phyloP scores from a whole-genome alignment of 2,888 invertebrate genomes.

The Oscheius sp. region DNA sequence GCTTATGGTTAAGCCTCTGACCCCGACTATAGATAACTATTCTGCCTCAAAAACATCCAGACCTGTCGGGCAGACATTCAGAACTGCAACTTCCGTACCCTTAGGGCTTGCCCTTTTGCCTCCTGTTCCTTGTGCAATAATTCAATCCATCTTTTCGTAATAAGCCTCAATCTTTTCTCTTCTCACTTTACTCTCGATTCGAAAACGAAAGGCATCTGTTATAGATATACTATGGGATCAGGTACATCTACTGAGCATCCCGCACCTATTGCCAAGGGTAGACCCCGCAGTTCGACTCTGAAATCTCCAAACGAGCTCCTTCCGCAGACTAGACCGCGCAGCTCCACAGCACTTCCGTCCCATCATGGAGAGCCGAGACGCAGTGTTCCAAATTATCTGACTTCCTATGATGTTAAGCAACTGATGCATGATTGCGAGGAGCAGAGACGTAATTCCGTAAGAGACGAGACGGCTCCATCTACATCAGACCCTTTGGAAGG shows the following conservation, averaged over 20 bases:
- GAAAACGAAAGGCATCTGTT: not conserved
- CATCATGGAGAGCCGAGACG: conserved; percentile 27
- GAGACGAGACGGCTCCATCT: conserved; percentile 9
- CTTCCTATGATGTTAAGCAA: conserved; percentile 54
- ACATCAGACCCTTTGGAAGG: conserved; percentile 25
- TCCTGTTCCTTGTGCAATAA: not conserved
- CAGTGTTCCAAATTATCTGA: conserved; percentile 43
- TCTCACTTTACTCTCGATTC: not conserved
- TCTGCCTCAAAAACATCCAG: not conserved
- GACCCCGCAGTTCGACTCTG: not conserved
- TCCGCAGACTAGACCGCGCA: conserved; percentile 7
- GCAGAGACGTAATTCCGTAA: conserved; percentile 18
- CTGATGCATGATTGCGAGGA: conserved; percentile 46
- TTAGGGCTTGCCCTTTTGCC: not conserved
- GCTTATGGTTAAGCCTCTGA: conserved; percentile 21
- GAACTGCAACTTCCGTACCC: not conserved
- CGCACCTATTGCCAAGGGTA: too few species aligned
- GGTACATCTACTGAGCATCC: conserved; percentile 39
- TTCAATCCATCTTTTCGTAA: not conserved
- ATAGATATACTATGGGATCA: conserved; percentile 41
- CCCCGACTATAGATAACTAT: conserved; percentile 14
- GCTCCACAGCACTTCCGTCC: conserved; percentile 6
- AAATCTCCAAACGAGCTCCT: not conserved
- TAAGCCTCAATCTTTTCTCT: not conserved
- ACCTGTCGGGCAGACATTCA: not conserved